A percentile compares a stretch with the other conserved stretches of the same genome.
Conservation (phyloP, 1,140 invertebrate species). For the Meloidogyne floridensis region DNA sequence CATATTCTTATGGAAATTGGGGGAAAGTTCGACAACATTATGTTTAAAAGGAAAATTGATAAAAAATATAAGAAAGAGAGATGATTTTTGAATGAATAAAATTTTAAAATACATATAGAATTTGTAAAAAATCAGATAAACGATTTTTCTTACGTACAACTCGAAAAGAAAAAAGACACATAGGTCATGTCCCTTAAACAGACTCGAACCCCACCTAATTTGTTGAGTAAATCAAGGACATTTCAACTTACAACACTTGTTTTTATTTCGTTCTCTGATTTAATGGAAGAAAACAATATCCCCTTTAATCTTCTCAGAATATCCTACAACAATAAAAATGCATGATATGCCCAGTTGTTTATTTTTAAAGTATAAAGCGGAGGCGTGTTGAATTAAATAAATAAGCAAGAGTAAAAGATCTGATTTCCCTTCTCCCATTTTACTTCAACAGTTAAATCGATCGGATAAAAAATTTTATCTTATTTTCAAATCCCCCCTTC, state of each 20-base stretch:
- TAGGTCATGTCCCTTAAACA: no score
- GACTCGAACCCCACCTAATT: no score
- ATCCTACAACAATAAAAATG: background rate
- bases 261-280: no score
- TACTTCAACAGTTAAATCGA: background rate
- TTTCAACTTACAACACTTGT: no score
- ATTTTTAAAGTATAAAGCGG: background rate
- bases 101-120: background rate
- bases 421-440: background rate
- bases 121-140: background rate
- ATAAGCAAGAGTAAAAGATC: background rate
- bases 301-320: no score
- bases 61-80: background rate
- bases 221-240: no score
- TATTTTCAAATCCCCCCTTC: background rate
- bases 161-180: no score
- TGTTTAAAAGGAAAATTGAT: conserved; percentile 2
- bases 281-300: no score
- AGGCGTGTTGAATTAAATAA: background rate
- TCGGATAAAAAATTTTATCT: background rate
- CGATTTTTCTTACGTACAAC: no score
- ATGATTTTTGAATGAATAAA: background rate
- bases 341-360: conserved; percentile 2
- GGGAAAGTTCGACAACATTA: conserved; percentile 27
- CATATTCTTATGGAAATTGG: conserved; percentile 29